Percentiles rank a stretch among this genome's conserved stretches.
These are phyloP conservation scores for Euleptes europaea DNA, from an alignment of 2,113 vertebrate genomes.

Conservation along the genomic window DNA sequence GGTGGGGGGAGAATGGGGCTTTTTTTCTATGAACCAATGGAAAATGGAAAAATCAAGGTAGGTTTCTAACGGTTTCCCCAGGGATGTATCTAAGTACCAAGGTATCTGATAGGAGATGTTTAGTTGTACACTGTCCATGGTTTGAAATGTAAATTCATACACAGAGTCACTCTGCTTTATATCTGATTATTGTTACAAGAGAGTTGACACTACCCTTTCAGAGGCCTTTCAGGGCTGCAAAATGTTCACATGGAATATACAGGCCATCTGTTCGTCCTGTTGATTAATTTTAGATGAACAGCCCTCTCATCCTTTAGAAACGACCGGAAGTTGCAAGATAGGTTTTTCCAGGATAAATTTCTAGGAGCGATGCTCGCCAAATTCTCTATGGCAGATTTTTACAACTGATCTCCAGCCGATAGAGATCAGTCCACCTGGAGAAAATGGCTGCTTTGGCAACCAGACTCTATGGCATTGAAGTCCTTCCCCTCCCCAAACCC, in stretches of 20 bases:
- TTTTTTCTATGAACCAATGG: neutral
- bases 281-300: neutral
- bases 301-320: neutral
- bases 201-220: neutral
- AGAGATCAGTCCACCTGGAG: too few species aligned
- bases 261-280: too few species aligned
- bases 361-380: too few species aligned
- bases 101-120: constrained; percentile 48
- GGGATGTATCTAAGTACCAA: constrained; percentile 55
- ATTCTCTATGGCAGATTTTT: too few species aligned
- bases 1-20: neutral
- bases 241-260: neutral
- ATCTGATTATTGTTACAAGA: constrained; percentile 44
- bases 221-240: neutral
- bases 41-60: constrained; percentile 41
- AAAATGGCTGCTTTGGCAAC: too few species aligned
- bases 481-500: too few species aligned
- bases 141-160: constrained; percentile 69
- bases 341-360: neutral
- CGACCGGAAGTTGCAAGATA: neutral
- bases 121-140: constrained; percentile 35
- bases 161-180: constrained; percentile 57
- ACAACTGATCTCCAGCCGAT: too few species aligned
- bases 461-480: too few species aligned
- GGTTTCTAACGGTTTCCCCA: constrained; percentile 25